Percentiles rank a stretch among this genome's conserved stretches.
Evolutionary conservation across 1,140 invertebrate genomes (phyloP).

Genomic region (Eciton burchellii): DNA sequence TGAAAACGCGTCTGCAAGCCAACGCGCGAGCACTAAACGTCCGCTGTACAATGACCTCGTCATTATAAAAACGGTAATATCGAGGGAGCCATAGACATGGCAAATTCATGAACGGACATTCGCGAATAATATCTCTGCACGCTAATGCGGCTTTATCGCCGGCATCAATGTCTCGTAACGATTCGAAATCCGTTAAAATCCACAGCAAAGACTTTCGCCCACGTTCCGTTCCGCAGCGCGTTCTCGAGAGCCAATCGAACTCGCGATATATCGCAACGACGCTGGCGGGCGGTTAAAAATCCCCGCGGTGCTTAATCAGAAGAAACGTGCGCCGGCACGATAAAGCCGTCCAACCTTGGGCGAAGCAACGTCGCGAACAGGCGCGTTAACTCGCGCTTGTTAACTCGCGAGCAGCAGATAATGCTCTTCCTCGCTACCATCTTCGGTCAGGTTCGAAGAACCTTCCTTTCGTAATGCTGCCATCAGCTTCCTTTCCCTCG

Average conservation of each 20-base stretch:
- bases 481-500: slow-evolving; percentile 68
- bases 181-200: too few relatives aligned
- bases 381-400: too few relatives aligned
- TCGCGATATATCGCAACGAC: background rate
- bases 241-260: too few relatives aligned
- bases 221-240: too few relatives aligned
- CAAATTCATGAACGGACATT: background rate
- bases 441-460: slow-evolving; percentile 69
- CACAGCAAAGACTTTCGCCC: too few relatives aligned
- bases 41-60: background rate
- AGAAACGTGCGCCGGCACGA: background rate
- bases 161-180: too few relatives aligned
- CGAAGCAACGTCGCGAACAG: slow-evolving; percentile 36
- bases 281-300: background rate
- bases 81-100: background rate
- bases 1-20: background rate
- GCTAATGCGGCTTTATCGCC: background rate
- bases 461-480: slow-evolving; percentile 72
- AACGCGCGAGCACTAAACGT: background rate
- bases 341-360: slow-evolving; percentile 33
- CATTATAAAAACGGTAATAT: background rate
- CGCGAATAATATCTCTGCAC: background rate
- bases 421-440: slow-evolving; percentile 63
- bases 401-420: slow-evolving; percentile 52
- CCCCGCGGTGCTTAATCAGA: background rate